Conservation (phyloP, 2,888 invertebrate genomes). For the Cosmorhoe ocellata region DNA sequence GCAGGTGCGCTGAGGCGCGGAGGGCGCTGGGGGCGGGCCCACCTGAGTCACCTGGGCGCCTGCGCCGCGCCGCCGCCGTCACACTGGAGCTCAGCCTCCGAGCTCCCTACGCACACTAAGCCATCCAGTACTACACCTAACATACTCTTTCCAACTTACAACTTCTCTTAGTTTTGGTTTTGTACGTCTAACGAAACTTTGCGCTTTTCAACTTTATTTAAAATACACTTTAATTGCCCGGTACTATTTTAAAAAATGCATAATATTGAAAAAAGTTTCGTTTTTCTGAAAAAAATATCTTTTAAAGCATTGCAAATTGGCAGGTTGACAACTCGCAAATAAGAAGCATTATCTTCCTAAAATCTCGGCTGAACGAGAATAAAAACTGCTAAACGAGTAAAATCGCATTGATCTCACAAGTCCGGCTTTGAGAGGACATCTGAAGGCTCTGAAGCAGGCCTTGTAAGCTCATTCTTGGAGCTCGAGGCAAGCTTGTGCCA, state of each 20-base stretch:
- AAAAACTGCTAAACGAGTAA: constrained; percentile 47
- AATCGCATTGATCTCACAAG: constrained; percentile 71
- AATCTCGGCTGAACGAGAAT: constrained; percentile 48
- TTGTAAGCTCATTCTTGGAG: constrained; percentile 73
- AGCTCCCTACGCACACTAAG: constrained; percentile 44
- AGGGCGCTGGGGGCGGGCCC: constrained; percentile 76
- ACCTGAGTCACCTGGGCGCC: constrained; percentile 81
- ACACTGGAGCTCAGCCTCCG: constrained; percentile 58
- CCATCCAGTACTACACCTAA: constrained; percentile 38
- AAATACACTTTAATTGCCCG: too few species aligned
- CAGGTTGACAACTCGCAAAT: constrained; percentile 44
- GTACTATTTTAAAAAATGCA: too few species aligned
- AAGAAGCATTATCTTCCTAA: constrained; percentile 59
- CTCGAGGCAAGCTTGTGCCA: constrained; percentile 40
- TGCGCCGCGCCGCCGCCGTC: constrained; percentile 68
- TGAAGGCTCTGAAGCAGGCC: constrained; percentile 52
- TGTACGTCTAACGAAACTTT: constrained; percentile 3
- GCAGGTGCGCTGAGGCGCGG: constrained; percentile 76
- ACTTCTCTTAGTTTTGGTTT: constrained; percentile 10
- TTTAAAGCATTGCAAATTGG: constrained; percentile 31
- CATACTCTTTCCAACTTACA: constrained; percentile 21
- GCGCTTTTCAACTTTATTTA: constrained; percentile 3
- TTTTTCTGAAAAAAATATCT: too few species aligned
- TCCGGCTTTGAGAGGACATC: constrained; percentile 65
- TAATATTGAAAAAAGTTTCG: too few species aligned